phyloP scores from a whole-genome alignment of 2,888 invertebrate genomes.

The Rhorus exstirpatorius region DNA sequence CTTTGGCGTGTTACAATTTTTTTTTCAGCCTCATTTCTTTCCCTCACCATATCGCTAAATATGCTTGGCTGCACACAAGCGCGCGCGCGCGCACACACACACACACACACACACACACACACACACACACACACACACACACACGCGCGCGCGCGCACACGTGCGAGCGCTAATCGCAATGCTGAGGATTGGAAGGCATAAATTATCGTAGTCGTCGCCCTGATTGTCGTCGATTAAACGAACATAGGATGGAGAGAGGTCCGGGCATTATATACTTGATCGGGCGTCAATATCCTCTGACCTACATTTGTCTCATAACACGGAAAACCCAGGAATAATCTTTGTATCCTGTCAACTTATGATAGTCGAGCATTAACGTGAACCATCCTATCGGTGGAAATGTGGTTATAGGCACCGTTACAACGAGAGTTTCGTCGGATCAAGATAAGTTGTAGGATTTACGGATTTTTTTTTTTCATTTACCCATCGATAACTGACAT shows the following conservation, averaged over 20 bases:
- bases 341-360: not conserved
- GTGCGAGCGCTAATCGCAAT: conserved; percentile 38
- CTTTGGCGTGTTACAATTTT: conserved; percentile 35
- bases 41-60: conserved; percentile 5
- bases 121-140: conserved; percentile 4
- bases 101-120: not conserved
- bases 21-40: conserved; percentile 12
- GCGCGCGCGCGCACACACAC: conserved; percentile 2
- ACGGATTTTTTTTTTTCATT: too few relatives aligned
- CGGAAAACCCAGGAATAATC: not conserved
- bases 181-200: conserved; percentile 65
- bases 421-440: too few relatives aligned
- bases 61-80: conserved; percentile 8
- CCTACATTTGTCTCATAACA: conserved; percentile 10
- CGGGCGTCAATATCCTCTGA: conserved; percentile 73
- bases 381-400: too few relatives aligned
- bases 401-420: too few relatives aligned
- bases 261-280: conserved; percentile 59
- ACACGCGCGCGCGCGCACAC: conserved; percentile 2
- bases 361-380: too few relatives aligned
- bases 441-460: not conserved
- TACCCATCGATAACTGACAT: too few relatives aligned
- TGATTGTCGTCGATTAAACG: conserved; percentile 76
- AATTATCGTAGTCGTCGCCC: conserved; percentile 68
- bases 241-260: conserved; percentile 53